Evolutionary conservation across 2,797 vertebrate genomes (phyloP).

Genomic region (Synanceia verrucosa): DNA sequence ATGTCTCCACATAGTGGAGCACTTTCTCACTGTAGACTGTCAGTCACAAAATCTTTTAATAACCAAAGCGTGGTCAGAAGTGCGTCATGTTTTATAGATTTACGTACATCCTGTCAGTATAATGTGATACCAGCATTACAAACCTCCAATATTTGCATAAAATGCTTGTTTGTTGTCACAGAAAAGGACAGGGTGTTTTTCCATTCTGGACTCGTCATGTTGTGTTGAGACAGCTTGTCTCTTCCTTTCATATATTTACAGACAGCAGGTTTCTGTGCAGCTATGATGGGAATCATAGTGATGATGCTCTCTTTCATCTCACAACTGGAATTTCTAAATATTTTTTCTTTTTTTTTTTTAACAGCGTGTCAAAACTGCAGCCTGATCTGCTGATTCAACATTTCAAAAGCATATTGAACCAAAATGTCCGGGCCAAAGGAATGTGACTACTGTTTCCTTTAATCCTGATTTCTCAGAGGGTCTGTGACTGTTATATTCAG

Average conservation of each 20-base stretch:
- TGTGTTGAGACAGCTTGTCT: neutral
- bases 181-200: neutral
- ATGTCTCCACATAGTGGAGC: too few relatives aligned
- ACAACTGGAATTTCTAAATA: too few relatives aligned
- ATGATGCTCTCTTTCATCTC: slow-evolving; percentile 6
- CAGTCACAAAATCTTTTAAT: too few relatives aligned
- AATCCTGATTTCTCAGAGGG: neutral
- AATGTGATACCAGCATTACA: too few relatives aligned
- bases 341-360: too few relatives aligned
- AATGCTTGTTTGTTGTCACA: neutral
- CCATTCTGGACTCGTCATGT: neutral
- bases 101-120: too few relatives aligned
- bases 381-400: neutral
- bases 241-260: slow-evolving; percentile 15
- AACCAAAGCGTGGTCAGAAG: too few relatives aligned
- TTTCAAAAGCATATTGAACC: neutral
- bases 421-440: neutral
- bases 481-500: slow-evolving; percentile 4
- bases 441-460: neutral
- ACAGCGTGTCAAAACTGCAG: neutral
- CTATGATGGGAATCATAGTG: slow-evolving; percentile 10
- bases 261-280: slow-evolving; percentile 12
- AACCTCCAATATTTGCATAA: neutral
- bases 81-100: too few relatives aligned
- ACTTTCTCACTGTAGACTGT: too few relatives aligned